These are phyloP conservation scores for Halcyon chelicuti DNA, from an alignment of 2,797 vertebrate species.

Conservation along the genomic window DNA sequence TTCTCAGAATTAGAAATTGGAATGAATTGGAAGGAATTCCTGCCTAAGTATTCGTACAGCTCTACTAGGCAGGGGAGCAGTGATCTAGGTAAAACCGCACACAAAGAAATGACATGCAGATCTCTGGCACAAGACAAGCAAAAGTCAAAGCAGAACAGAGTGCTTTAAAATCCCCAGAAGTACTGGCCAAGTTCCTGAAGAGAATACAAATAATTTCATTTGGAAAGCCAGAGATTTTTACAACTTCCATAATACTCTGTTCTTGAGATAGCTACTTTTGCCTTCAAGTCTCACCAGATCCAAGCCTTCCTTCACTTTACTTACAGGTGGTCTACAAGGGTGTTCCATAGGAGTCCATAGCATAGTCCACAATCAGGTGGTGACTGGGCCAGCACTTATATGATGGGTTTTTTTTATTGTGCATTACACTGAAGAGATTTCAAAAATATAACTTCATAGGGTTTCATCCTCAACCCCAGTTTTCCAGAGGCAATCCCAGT, in stretches of 20 bases:
- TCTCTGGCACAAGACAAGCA: background rate
- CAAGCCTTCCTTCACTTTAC: background rate
- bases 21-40: background rate
- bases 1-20: background rate
- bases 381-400: background rate
- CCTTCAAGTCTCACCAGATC: background rate
- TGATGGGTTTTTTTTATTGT: background rate
- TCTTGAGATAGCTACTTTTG: background rate
- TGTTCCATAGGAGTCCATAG: background rate
- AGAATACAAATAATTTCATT: background rate
- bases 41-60: background rate
- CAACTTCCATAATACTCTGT: background rate
- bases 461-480: background rate
- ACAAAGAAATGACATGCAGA: background rate
- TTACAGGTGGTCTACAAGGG: background rate
- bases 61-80: background rate
- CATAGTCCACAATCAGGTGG: background rate
- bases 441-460: background rate
- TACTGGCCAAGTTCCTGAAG: background rate
- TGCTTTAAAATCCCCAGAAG: background rate
- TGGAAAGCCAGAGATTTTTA: background rate
- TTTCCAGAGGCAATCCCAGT: background rate
- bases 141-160: background rate
- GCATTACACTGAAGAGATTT: background rate
- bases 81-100: background rate